Evolutionary conservation across 2,888 invertebrate species (phyloP).

Genomic region (Cheilosia pagana): DNA sequence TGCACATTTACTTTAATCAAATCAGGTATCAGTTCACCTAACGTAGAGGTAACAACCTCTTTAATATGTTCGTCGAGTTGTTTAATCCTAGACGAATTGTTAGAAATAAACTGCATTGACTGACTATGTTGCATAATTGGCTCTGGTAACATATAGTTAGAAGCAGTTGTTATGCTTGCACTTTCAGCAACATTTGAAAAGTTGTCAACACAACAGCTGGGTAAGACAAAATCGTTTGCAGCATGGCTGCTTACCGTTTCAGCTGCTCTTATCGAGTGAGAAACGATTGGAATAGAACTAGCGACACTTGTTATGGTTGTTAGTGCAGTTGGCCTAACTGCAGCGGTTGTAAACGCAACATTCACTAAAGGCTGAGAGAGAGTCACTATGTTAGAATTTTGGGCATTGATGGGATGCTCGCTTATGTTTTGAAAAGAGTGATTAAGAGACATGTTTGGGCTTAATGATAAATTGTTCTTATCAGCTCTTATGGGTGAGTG

Average conservation of each 20-base stretch:
- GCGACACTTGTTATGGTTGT: neutral
- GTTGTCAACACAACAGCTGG: neutral
- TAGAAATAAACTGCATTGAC: neutral
- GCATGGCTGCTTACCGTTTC: neutral
- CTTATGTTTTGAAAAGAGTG: no score
- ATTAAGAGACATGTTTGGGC: neutral
- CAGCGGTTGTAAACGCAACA: neutral
- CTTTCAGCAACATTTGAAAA: neutral
- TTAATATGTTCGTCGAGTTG: conserved; percentile 9
- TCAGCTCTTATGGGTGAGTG: neutral
- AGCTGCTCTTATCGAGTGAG: neutral
- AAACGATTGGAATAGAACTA: neutral
- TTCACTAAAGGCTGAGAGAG: neutral
- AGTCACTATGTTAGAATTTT: neutral
- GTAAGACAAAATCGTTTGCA: neutral
- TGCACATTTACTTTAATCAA: neutral
- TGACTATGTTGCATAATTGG: neutral
- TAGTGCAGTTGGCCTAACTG: neutral
- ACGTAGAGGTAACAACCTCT: neutral
- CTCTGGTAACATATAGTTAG: neutral
- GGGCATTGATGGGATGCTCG: neutral
- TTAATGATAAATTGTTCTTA: neutral
- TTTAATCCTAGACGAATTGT: neutral
- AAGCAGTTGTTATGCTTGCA: neutral
- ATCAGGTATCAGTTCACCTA: neutral